Conservation (phyloP, 2,113 vertebrate species). For the Connochaetes taurinus region DNA sequence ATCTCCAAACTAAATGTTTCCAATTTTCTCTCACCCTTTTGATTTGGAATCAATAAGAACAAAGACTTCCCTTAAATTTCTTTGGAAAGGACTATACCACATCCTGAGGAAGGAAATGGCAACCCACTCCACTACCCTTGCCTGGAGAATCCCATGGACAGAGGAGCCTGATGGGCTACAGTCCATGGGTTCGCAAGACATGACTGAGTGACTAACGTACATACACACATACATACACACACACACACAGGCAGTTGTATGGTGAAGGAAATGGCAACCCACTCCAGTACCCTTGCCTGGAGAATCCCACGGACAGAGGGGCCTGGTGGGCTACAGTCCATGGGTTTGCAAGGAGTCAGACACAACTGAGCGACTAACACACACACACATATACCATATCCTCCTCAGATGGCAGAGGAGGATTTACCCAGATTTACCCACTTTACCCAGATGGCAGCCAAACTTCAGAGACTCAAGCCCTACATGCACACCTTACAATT, state of each 20-base stretch:
- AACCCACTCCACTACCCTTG: background rate
- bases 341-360: fast-evolving
- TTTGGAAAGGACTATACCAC: background rate
- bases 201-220: background rate
- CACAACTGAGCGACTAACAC: background rate
- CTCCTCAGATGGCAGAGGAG: background rate
- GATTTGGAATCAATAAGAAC: background rate
- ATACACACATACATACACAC: background rate
- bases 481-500: background rate
- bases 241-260: background rate
- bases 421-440: too few relatives aligned
- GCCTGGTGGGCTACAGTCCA: background rate
- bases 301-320: background rate
- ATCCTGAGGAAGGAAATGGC: background rate
- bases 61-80: background rate
- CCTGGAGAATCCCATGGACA: background rate
- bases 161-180: background rate
- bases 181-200: background rate
- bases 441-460: background rate
- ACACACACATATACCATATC: background rate
- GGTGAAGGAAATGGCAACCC: background rate
- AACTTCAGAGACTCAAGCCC: background rate
- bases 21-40: background rate
- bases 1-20: background rate
- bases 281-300: background rate